A percentile compares a stretch with the other conserved stretches of the same genome.
Conservation (phyloP, 2,113 vertebrate species). For the Miniopterus natalensis region DNA sequence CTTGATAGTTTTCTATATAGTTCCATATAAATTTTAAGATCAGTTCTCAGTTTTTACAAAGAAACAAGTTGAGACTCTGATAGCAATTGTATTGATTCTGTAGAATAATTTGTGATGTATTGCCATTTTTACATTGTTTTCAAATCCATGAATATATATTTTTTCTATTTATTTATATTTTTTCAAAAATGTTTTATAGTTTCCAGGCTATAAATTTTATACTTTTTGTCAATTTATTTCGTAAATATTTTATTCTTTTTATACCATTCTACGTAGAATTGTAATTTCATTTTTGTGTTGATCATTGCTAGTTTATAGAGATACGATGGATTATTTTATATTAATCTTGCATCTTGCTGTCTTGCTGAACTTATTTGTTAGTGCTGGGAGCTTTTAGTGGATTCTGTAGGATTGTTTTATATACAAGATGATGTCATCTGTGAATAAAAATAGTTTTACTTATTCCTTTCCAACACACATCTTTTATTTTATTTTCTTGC, state of each 20-base stretch:
- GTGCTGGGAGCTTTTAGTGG: neutral
- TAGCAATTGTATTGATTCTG: neutral
- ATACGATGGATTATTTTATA: neutral
- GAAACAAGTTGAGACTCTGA: neutral
- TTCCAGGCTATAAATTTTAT: neutral
- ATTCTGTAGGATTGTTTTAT: neutral
- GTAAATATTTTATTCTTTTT: neutral
- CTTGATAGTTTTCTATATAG: neutral
- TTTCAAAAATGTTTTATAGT: neutral
- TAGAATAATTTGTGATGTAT: neutral
- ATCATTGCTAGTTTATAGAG: neutral
- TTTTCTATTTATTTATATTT: neutral
- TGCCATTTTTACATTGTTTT: neutral
- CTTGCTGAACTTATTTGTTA: neutral
- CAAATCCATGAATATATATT: neutral
- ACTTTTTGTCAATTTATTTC: neutral
- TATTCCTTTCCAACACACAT: neutral
- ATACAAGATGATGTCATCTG: neutral
- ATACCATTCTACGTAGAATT: neutral
- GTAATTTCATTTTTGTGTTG: neutral
- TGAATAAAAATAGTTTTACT: neutral
- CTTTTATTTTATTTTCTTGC: neutral
- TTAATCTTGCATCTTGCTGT: neutral
- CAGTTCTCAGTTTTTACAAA: neutral
- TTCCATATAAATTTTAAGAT: neutral